phyloP scores from a whole-genome alignment of 1,140 invertebrate species.

The Branchinecta lindahli region DNA sequence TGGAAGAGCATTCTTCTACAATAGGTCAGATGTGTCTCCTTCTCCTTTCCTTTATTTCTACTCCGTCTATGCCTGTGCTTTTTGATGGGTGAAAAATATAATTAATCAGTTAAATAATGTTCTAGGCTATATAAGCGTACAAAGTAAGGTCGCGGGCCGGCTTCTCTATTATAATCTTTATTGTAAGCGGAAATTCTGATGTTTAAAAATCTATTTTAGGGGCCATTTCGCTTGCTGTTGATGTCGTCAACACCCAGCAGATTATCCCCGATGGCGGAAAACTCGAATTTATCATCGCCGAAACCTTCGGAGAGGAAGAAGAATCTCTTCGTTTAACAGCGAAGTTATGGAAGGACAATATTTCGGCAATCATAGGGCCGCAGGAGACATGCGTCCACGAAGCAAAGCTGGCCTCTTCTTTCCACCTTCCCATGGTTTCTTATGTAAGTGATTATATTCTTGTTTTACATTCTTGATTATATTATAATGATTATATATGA shows the following conservation, averaged over 20 bases:
- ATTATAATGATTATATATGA: conserved; percentile 17
- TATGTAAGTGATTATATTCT: conserved; percentile 46
- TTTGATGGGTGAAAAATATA: too few relatives aligned
- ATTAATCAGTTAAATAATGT: too few relatives aligned
- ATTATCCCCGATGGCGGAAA: conserved; percentile 39
- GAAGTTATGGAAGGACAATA: conserved; percentile 62
- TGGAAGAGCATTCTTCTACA: too few relatives aligned
- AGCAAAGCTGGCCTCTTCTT: conserved; percentile 82
- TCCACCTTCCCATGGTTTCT: conserved; percentile 63
- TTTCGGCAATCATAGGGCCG: conserved; percentile 80
- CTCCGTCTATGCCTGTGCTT: too few relatives aligned
- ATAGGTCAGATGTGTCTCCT: too few relatives aligned
- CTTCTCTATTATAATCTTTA: too few relatives aligned
- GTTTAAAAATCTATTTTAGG: conserved; percentile 27
- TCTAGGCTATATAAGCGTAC: too few relatives aligned
- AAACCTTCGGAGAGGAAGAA: conserved; percentile 79
- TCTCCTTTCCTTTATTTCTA: too few relatives aligned
- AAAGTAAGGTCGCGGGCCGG: too few relatives aligned
- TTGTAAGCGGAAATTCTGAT: too few relatives aligned
- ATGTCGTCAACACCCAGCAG: conserved; percentile 29
- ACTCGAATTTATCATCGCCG: conserved; percentile 65
- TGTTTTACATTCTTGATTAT: conserved; percentile 13
- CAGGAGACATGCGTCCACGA: conserved; percentile 91
- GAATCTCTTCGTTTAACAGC: conserved; percentile 71
- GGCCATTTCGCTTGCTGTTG: conserved; percentile 59